Evolutionary conservation across 1,140 invertebrate species (phyloP), one percentile per base, ranked within the genome.

Genomic region (Nebria ingens): DNA sequence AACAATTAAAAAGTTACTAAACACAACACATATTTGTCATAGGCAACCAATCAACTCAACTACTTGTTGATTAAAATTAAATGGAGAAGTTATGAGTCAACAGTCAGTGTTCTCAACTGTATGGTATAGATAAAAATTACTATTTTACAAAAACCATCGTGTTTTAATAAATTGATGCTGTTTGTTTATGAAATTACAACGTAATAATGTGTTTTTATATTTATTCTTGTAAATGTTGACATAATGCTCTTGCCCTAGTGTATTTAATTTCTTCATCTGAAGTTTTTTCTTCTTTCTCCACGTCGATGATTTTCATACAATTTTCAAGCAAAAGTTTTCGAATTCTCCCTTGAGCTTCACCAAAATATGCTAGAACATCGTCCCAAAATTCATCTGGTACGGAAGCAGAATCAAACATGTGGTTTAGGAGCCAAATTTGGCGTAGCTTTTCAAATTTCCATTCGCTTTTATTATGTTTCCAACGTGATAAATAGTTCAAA

Each of bases 371-470:
- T 19, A 87, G 60, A n/a, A 84, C 71, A 4, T 74, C 70, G 17
- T 76, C 71, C 77, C 83, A 87, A 56, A 79, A 67, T 22, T 76
- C 67, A 23, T 81, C 73, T 13, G 78, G 73, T 2, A 89, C 63
- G 55, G 76, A 73, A 3, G 70, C 62, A 40, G 74, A 62, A 60
- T 82, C 77, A 50, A 86, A 78, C 59, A 85, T 77, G 62, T 85
- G 78, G 59, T 85, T 81, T 38, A 81, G 78, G 19, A 89, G 68
- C 77, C 84, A 87, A n/a, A 82, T 77, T 70, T 88, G 86, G 55
- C 78, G 81, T 1, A 83, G 62, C 67, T 87, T 89, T 65, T 83
- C 83, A 66, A 87, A 89, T 65, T 86, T 88, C 86, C 86, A 89
- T 61, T 85, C 77, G 52, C 70, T 71, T 54, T 71, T 74, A 52